These are phyloP conservation scores for Botia almorhae DNA, from an alignment of 2,797 vertebrate species.

Conservation along the genomic window DNA sequence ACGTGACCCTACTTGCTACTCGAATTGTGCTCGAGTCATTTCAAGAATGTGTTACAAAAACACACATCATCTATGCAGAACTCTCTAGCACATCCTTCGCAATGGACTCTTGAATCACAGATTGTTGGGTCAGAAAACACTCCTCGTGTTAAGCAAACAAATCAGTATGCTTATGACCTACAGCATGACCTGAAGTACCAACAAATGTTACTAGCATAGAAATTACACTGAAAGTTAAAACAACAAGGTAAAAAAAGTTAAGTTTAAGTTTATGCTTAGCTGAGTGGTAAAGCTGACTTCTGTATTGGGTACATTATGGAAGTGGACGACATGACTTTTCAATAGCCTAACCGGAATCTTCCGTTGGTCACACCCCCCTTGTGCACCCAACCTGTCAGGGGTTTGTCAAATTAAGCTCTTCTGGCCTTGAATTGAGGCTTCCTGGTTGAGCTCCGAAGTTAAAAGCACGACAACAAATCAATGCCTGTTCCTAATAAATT, in stretches of 20 bases:
- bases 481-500: constrained; percentile 8
- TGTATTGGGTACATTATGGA: not conserved
- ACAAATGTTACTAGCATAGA: not conserved
- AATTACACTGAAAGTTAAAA: not conserved
- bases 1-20: not conserved
- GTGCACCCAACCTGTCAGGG: constrained; percentile 7
- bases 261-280: not conserved
- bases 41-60: not conserved
- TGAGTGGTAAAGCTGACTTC: constrained; percentile 30
- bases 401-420: constrained; percentile 16
- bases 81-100: not conserved
- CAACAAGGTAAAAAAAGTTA: too few relatives aligned
- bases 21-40: not conserved
- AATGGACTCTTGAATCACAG: not conserved
- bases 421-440: not conserved
- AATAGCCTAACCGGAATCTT: not conserved
- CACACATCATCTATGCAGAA: not conserved
- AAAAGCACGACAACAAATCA: not conserved
- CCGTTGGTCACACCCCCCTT: constrained; percentile 9
- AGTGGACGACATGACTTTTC: constrained; percentile 4
- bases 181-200: not conserved
- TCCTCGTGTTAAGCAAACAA: not conserved
- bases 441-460: not conserved
- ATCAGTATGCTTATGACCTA: not conserved
- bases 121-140: not conserved